Conservation (phyloP, 2,888 invertebrate species). For the Microctonus brassicae region DNA sequence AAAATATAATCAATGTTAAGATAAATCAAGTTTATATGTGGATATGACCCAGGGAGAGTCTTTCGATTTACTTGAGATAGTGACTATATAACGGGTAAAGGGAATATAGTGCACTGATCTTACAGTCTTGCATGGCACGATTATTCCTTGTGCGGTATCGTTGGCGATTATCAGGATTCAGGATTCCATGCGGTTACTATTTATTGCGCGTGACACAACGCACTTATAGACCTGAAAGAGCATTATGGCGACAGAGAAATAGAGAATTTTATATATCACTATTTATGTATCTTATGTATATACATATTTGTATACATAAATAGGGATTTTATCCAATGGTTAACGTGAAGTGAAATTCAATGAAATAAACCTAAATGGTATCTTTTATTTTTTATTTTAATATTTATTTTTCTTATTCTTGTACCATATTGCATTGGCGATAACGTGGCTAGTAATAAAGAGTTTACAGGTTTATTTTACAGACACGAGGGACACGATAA, state of each 20-base stretch:
- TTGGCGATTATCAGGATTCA: conserved; percentile 38
- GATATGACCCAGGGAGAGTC: neutral
- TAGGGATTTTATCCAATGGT: neutral
- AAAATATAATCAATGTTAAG: neutral
- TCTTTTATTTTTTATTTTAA: neutral
- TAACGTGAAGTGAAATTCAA: conserved; percentile 17
- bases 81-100: neutral
- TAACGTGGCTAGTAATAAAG: conserved; percentile 31
- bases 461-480: conserved; percentile 35
- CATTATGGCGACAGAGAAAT: neutral
- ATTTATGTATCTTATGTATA: too few relatives aligned
- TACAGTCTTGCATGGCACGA: conserved; percentile 33
- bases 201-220: conserved; percentile 39
- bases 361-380: conserved; percentile 35
- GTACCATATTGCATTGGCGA: conserved; percentile 10
- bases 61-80: conserved; percentile 27
- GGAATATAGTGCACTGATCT: conserved; percentile 21
- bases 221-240: conserved; percentile 31
- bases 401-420: neutral
- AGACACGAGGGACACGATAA: conserved; percentile 23
- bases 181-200: conserved; percentile 31
- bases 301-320: neutral
- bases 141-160: conserved; percentile 31
- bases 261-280: neutral
- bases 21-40: conserved; percentile 11